A percentile compares a stretch with the other conserved stretches of the same genome.
Conservation (phyloP, 2,888 invertebrate species). For the Acronicta leporina region DNA sequence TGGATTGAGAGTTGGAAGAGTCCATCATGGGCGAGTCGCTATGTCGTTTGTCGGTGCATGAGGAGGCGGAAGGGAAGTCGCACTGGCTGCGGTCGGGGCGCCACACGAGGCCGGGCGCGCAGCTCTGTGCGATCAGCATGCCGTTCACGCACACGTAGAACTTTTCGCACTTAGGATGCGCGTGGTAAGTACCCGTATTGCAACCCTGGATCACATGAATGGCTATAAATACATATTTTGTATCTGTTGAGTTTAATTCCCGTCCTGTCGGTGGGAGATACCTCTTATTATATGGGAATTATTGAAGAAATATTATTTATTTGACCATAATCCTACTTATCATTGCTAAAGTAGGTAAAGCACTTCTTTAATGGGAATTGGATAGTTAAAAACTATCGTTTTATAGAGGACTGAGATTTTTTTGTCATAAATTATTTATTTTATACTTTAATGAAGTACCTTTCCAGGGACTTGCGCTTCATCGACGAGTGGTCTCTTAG, state of each 20-base stretch:
- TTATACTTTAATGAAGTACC: slow-evolving; percentile 59
- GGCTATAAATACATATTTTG: background rate
- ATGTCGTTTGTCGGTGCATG: slow-evolving; percentile 86
- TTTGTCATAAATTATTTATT: too few relatives aligned
- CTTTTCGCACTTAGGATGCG: slow-evolving; percentile 92
- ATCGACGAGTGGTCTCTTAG: slow-evolving; percentile 64
- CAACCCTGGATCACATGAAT: slow-evolving; percentile 82
- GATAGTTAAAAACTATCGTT: too few relatives aligned
- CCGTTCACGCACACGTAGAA: slow-evolving; percentile 95
- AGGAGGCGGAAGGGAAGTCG: slow-evolving; percentile 92
- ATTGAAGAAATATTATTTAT: too few relatives aligned
- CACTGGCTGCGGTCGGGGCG: slow-evolving; percentile 91
- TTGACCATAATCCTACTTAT: too few relatives aligned
- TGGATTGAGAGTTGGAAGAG: slow-evolving; percentile 62
- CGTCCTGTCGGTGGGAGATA: too few relatives aligned
- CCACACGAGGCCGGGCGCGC: slow-evolving; percentile 94
- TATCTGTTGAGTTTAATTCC: too few relatives aligned
- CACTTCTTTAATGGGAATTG: too few relatives aligned
- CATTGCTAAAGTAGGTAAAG: too few relatives aligned
- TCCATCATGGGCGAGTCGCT: slow-evolving; percentile 68
- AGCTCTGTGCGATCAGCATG: slow-evolving; percentile 91
- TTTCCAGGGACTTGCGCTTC: slow-evolving; percentile 70
- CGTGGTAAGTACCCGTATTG: slow-evolving; percentile 92
- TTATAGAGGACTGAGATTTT: background rate
- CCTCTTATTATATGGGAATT: too few relatives aligned